phyloP scores from a whole-genome alignment of 2,888 invertebrate genomes.

The Acleris literana region DNA sequence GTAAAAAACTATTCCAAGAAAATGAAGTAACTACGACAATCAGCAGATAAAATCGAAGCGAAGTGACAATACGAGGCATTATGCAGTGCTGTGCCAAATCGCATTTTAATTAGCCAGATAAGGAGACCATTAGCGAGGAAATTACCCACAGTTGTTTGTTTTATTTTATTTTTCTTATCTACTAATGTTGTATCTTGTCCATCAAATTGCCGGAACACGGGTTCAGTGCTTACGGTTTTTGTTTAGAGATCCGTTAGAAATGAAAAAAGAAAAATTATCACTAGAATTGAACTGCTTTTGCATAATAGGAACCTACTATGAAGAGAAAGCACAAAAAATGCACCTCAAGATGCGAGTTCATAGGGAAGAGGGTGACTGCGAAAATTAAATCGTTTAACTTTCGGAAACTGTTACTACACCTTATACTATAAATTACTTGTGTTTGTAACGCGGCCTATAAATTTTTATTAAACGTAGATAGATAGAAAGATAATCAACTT shows the following conservation, averaged over 20 bases:
- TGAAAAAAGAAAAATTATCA: too few species aligned
- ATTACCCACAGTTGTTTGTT: conserved; percentile 73
- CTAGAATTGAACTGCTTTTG: too few species aligned
- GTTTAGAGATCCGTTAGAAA: not conserved
- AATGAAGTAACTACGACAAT: conserved; percentile 48
- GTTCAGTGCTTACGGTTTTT: conserved; percentile 4
- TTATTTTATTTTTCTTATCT: conserved; percentile 77
- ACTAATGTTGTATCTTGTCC: conserved; percentile 71
- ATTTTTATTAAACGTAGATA: too few species aligned
- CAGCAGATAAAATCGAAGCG: conserved; percentile 67
- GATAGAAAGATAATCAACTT: too few species aligned
- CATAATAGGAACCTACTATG: not conserved
- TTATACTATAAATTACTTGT: too few species aligned
- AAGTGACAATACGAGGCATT: conserved; percentile 58
- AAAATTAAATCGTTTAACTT: too few species aligned
- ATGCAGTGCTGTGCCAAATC: conserved; percentile 68
- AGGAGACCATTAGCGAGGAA: conserved; percentile 75
- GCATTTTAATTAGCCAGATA: conserved; percentile 81
- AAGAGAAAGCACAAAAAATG: too few species aligned
- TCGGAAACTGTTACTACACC: too few species aligned
- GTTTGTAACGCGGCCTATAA: too few species aligned
- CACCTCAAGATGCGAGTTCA: too few species aligned
- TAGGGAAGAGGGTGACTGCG: too few species aligned
- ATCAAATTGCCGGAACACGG: conserved; percentile 66
- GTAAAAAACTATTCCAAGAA: conserved; percentile 48